Conservation (phyloP, 2,888 invertebrate species). For the Ophonus ardosiacus region DNA sequence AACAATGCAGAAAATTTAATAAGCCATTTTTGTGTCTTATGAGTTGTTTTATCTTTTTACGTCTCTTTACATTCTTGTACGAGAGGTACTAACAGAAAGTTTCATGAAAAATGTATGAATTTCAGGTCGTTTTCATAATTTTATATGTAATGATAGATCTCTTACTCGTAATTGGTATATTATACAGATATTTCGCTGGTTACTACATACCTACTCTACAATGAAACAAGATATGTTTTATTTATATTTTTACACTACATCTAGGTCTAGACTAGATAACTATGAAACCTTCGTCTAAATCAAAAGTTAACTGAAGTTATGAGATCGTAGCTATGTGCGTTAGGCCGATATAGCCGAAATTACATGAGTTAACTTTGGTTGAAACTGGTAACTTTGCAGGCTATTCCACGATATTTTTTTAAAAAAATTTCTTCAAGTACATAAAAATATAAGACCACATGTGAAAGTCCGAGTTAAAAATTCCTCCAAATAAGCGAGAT, state of each 20-base stretch:
- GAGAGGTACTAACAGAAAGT: background rate
- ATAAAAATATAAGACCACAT: no score
- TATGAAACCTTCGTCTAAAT: no score
- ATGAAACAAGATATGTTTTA: background rate
- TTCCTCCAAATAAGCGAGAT: no score
- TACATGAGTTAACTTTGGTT: no score
- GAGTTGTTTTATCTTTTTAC: background rate
- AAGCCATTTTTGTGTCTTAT: conserved; percentile 18
- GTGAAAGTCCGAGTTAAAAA: no score
- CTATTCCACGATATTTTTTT: no score
- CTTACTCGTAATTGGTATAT: background rate
- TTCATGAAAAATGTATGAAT: conserved; percentile 5
- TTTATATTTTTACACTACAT: background rate
- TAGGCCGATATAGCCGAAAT: no score
- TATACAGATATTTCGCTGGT: background rate
- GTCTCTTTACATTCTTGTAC: conserved; percentile 1
- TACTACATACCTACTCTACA: background rate
- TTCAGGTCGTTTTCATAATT: background rate
- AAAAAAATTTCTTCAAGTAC: no score
- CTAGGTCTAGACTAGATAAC: no score
- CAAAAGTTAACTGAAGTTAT: no score
- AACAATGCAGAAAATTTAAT: conserved; percentile 38
- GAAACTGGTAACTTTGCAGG: no score
- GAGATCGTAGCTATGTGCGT: no score
- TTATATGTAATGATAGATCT: background rate